Evolutionary conservation across 2,797 vertebrate species (phyloP), one percentile per base, ranked within the genome.

Genomic region (Helarctos malayanus): DNA sequence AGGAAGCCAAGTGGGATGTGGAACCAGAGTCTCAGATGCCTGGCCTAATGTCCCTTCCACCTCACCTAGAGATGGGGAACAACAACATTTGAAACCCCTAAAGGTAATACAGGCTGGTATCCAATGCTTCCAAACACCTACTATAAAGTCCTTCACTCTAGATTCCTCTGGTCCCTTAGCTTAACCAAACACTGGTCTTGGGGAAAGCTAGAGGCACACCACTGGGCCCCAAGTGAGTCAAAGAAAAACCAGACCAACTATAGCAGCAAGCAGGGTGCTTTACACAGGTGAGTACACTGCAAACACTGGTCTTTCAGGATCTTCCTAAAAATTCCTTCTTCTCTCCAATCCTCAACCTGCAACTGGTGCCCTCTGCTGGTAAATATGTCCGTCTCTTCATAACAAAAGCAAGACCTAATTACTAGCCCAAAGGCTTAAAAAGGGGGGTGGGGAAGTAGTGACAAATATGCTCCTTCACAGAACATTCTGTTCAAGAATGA

Each of bases 331-430:
- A 81, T 49, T 35, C 32, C 75, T 82, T 87, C 69, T 52, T 79
- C 52, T 95, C 15, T 59, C 29, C 5, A 68, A 76, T 82, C 81
- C 57, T 79, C 68, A 88, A 78, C 65, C 86, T 21, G 47, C 71
- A 90, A 61, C 52, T 68, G 59, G 63, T 71, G 95, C 97, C 98
- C 97, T 97, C 98, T 98, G 76, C 95, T 98, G 98, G 97, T 52
- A 38, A 92, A 89, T 23, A 56, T 29, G 32, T 38, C 3, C 8
- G 86, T 92, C 29, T 80, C 71, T 93, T 95, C 78, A 7, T n/a
- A 68, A 68, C 45, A 89, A 97, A 96, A 95, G 25, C 14, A 4
- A 96, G 96, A 87, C 18, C 52, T 86, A 75, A 23, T 69, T 59
- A 83, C 69, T 63, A 81, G 7, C 52, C 12, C 32, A 1, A 56